Base-by-base conservation (phyloP, 1,140 invertebrate species). In the Leucophenga varia region DNA sequence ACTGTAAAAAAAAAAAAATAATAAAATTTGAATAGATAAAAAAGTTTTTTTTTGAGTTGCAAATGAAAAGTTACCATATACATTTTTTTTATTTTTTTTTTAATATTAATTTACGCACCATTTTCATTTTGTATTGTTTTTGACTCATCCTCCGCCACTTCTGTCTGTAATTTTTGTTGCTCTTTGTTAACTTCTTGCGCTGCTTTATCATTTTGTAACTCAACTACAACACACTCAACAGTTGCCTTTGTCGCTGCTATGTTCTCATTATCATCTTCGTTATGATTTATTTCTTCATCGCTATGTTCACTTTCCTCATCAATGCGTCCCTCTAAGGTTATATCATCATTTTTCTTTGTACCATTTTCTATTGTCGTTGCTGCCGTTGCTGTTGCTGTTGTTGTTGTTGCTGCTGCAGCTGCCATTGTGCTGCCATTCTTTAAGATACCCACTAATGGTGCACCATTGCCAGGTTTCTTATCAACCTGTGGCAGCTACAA, bases 401-500 rank as follows among this genome's bases (percentile, higher is more conserved):
- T 54, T 18, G 38, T 55, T 9, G 59, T 48, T 17, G 54, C 42
- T 13, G 52, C 40, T 7, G 59, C 38, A 17, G 52, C 12, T 6
- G 40, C 32, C 17, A 41, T 54, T 28, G 57, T 63, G 48, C 46
- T 70, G 49, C 72, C 72, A 55, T 74, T 76, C 52, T 74, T 75
- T 16, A 74, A 51, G 36, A 75, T 74, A 43, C 73, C 61, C 21
- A 74, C 71, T 46, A 75, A 58, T 8, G 70, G 63, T 28, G 60
- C 55, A 17, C 70, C 70, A 40, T 72, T 73, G 19, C 72, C 55
- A 3, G 63, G 54, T 44, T 61, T 71, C 47, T 69, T 71, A 39
- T 76, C 75, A 36, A 76, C 74, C 14, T 65, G 57, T 10, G 75
- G 65, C 44, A 77, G 54, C 74, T 76, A 34, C 31, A 14, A n/a